A percentile compares a stretch with the other conserved stretches of the same genome.
Evolutionary conservation across 2,797 vertebrate species (phyloP).

Genomic region (Acanthornis magna): DNA sequence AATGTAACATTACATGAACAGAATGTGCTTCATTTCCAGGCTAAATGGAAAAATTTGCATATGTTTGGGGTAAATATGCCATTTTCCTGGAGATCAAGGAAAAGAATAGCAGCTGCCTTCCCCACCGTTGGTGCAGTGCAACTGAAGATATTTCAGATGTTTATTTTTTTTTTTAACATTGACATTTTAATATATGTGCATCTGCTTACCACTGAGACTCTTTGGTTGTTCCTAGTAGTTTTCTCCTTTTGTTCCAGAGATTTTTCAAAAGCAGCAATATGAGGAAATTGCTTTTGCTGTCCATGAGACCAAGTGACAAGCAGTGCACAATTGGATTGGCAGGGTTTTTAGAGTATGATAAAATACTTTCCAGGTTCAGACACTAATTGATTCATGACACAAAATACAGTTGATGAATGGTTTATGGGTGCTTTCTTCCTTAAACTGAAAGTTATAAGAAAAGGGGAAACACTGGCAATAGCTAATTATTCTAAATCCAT

Average conservation of each 20-base stretch:
- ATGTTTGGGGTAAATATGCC: neutral
- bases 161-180: neutral
- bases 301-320: neutral
- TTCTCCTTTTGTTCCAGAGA: neutral
- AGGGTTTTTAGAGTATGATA: neutral
- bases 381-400: neutral
- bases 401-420: neutral
- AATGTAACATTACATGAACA: neutral
- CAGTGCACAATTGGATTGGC: neutral
- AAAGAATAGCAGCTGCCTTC: neutral
- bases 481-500: neutral
- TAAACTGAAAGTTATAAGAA: neutral
- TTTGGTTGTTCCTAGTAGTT: neutral
- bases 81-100: conserved; percentile 3
- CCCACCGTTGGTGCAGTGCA: neutral
- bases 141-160: neutral
- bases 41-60: neutral
- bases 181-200: neutral
- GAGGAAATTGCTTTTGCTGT: neutral
- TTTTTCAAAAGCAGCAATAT: neutral
- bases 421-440: neutral
- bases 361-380: neutral
- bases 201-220: neutral
- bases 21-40: neutral
- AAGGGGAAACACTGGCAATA: neutral